Conservation (phyloP, 2,113 vertebrate species). For the Neolamprologus fasciatus region DNA sequence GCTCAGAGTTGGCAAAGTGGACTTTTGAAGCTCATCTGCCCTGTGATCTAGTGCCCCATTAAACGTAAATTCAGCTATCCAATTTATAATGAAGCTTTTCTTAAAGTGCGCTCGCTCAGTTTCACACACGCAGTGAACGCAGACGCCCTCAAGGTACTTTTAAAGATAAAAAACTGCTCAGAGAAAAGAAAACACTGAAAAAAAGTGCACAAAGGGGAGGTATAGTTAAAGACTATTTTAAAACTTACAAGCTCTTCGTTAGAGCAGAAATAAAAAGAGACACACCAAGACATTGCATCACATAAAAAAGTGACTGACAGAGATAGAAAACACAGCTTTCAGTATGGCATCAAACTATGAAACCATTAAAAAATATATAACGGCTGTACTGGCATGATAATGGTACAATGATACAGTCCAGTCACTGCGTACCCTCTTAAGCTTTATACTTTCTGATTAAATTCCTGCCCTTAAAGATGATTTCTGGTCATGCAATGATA, state of each 20-base stretch:
- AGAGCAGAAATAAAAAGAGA: background rate
- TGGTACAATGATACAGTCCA: background rate
- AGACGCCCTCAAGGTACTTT: background rate
- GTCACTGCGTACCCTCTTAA: background rate
- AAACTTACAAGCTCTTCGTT: background rate
- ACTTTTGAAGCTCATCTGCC: background rate
- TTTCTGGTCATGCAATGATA: background rate
- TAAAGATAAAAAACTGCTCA: background rate
- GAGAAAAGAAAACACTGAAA: background rate
- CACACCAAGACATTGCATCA: background rate
- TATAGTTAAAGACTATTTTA: background rate
- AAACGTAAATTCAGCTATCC: background rate
- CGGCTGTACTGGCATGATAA: rapidly evolving
- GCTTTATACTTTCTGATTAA: background rate
- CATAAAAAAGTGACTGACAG: background rate
- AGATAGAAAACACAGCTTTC: background rate
- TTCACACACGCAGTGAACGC: background rate
- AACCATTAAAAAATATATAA: background rate
- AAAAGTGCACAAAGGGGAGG: background rate
- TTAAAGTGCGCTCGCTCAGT: background rate
- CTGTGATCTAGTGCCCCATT: background rate
- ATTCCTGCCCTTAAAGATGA: background rate
- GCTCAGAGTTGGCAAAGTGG: background rate
- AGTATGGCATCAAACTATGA: background rate
- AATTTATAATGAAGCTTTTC: background rate